phyloP scores from a whole-genome alignment of 2,888 invertebrate genomes.

The Cetonia aurata region DNA sequence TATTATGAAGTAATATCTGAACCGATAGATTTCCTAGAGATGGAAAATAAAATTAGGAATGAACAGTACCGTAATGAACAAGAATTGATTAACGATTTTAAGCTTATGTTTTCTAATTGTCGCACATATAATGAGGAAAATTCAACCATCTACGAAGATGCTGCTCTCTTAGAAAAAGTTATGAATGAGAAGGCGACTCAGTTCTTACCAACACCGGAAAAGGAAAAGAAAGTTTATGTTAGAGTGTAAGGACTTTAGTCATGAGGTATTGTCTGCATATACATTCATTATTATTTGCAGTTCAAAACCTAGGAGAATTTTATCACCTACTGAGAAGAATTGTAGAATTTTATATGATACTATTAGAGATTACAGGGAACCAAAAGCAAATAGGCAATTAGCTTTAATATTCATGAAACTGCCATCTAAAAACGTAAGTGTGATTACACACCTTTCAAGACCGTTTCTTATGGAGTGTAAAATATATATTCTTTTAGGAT shows the following conservation, averaged over 20 bases:
- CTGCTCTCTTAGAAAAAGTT: conserved; percentile 87
- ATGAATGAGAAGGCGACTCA: conserved; percentile 87
- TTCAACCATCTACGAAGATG: conserved; percentile 95
- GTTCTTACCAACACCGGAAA: conserved; percentile 65
- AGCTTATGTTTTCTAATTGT: conserved; percentile 98
- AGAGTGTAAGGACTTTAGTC: conserved; percentile 62
- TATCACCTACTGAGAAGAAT: conserved; percentile 79
- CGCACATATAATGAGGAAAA: conserved; percentile 97
- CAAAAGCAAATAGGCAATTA: conserved; percentile 88
- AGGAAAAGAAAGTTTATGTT: conserved; percentile 63
- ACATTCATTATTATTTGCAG: conserved; percentile 53
- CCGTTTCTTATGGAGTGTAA: background rate
- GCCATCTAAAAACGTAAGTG: conserved; percentile 84
- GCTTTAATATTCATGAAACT: conserved; percentile 95
- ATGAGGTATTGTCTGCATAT: background rate
- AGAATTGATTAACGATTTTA: conserved; percentile 87
- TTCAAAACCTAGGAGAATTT: conserved; percentile 66
- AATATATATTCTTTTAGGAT: conserved; percentile 69
- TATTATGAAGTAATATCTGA: conserved; percentile 94
- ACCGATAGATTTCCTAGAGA: conserved; percentile 95
- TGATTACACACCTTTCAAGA: background rate
- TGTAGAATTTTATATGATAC: conserved; percentile 89
- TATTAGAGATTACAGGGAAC: conserved; percentile 89
- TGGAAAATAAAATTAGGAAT: conserved; percentile 90
- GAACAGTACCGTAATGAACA: conserved; percentile 86